Percentiles rank a stretch among this genome's conserved stretches.
phyloP scores from a whole-genome alignment of 2,888 invertebrate genomes.

The Adelognathus sp. region DNA sequence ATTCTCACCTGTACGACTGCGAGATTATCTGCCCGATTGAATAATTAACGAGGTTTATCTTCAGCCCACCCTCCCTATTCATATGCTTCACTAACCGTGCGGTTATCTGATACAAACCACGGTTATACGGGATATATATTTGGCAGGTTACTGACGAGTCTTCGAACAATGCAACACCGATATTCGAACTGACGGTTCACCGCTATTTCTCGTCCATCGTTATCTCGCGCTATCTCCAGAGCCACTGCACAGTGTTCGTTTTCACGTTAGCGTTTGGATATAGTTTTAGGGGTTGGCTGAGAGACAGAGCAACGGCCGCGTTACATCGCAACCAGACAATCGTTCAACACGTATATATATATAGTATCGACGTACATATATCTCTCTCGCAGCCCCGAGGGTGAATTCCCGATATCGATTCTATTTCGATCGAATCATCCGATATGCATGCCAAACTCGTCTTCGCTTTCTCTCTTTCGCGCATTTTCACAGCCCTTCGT shows the following conservation, averaged over 20 bases:
- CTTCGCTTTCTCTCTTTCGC: neutral
- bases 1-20: neutral
- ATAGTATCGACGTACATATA: too few species aligned
- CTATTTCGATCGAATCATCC: conserved; percentile 52
- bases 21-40: conserved; percentile 2
- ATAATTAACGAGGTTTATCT: neutral
- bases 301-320: neutral
- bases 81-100: neutral
- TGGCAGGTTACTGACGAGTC: conserved; percentile 37
- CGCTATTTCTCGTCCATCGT: conserved; percentile 36
- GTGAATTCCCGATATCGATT: conserved; percentile 54
- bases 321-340: conserved; percentile 55
- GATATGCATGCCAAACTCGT: conserved; percentile 13
- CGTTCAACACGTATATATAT: conserved; percentile 50
- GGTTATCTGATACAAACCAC: neutral
- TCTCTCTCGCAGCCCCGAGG: conserved; percentile 28
- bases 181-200: conserved; percentile 31
- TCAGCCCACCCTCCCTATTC: neutral
- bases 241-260: neutral
- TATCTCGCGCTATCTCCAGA: conserved; percentile 19
- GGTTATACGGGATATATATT: neutral
- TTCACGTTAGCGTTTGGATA: neutral
- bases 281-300: conserved; percentile 10
- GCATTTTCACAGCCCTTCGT: conserved; percentile 12
- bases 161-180: conserved; percentile 34